phyloP scores from a whole-genome alignment of 2,888 invertebrate species.

The Panorpa germanica region DNA sequence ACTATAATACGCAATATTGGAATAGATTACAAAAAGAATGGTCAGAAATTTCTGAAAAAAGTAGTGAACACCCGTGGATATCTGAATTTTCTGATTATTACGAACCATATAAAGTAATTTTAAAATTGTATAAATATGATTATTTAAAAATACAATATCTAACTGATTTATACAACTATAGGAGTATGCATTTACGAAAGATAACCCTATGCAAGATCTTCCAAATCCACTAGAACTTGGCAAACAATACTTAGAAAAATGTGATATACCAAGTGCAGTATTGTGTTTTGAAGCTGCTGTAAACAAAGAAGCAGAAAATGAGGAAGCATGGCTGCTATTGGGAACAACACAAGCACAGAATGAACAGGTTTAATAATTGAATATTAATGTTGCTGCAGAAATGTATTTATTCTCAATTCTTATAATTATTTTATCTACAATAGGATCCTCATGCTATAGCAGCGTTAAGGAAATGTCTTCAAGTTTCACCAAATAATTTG shows the following conservation, averaged over 20 bases:
- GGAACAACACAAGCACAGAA: constrained; percentile 94
- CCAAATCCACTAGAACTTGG: constrained; percentile 72
- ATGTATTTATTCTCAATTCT: constrained; percentile 4
- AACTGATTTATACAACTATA: too few species aligned
- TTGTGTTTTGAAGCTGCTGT: constrained; percentile 92
- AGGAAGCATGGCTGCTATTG: constrained; percentile 71
- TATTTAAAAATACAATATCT: too few species aligned
- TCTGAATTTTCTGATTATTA: constrained; percentile 42
- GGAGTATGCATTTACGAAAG: constrained; percentile 62
- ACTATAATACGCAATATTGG: constrained; percentile 43
- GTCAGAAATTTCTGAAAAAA: constrained; percentile 50
- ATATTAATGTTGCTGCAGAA: not conserved
- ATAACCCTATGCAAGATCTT: constrained; percentile 68
- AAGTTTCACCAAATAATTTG: constrained; percentile 59
- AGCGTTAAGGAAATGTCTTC: constrained; percentile 71
- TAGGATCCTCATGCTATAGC: constrained; percentile 80
- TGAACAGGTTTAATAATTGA: constrained; percentile 45
- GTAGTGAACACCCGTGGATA: constrained; percentile 48
- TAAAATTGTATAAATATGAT: constrained; percentile 7
- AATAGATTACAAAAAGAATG: constrained; percentile 52
- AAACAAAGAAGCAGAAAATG: constrained; percentile 56
- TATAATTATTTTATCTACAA: constrained; percentile 11
- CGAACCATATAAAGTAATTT: constrained; percentile 35
- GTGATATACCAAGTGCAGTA: constrained; percentile 90
- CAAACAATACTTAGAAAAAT: constrained; percentile 58